Evolutionary conservation across 2,888 invertebrate species (phyloP).

Genomic region (Meloe dianella): DNA sequence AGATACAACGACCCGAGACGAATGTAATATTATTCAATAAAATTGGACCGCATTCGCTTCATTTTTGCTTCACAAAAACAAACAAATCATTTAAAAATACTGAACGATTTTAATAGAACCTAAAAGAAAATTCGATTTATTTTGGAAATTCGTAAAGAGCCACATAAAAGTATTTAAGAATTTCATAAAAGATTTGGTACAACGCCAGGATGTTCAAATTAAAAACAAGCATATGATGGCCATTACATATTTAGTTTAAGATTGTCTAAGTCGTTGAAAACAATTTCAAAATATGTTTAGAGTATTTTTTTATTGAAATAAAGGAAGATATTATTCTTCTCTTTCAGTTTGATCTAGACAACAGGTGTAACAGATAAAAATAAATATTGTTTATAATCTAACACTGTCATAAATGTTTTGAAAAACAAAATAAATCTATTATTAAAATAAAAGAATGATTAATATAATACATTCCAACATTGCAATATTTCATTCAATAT

Average conservation of each 20-base stretch:
- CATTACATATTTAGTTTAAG: background rate
- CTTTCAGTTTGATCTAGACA: background rate
- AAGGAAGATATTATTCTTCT: background rate
- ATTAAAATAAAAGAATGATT: background rate
- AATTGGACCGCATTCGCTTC: no score
- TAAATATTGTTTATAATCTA: background rate
- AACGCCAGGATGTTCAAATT: background rate
- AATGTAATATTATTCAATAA: no score
- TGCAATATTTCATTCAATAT: no score
- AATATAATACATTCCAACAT: no score
- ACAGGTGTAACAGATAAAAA: background rate
- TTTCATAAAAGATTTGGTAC: background rate
- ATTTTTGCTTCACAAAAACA: background rate
- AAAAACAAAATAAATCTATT: conserved; percentile 1
- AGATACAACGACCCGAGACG: background rate
- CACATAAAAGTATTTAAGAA: background rate
- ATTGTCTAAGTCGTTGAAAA: background rate
- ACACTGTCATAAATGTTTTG: background rate
- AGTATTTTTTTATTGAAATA: background rate
- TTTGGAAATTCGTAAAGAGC: background rate
- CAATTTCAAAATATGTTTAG: background rate
- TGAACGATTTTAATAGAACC: background rate
- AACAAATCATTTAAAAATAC: background rate
- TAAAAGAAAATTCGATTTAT: background rate
- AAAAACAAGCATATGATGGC: background rate